Conservation (phyloP, 1,140 invertebrate genomes). For the Spodoptera litura region DNA sequence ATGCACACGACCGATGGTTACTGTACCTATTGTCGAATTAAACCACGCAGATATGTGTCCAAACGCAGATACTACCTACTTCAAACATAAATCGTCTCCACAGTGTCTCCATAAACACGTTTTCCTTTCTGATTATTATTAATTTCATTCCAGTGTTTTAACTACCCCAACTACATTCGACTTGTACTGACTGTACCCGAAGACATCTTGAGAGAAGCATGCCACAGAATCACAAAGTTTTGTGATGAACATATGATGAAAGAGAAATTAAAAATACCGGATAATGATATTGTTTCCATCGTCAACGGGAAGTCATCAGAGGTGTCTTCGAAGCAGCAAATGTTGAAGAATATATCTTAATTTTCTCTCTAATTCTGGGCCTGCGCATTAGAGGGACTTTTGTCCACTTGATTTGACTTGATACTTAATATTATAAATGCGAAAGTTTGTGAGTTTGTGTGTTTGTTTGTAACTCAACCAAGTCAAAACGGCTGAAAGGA, state of each 20-base stretch:
- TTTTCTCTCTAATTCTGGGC: neutral
- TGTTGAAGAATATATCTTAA: slow-evolving; percentile 17
- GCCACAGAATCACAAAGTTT: slow-evolving; percentile 93
- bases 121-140: neutral
- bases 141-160: slow-evolving; percentile 91
- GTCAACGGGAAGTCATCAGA: neutral
- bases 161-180: slow-evolving; percentile 95
- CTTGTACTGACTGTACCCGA: slow-evolving; percentile 95
- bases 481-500: too few relatives aligned
- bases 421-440: too few relatives aligned
- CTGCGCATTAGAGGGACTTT: too few relatives aligned
- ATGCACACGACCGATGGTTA: too few relatives aligned
- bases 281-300: slow-evolving; percentile 13
- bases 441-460: too few relatives aligned
- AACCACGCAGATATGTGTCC: too few relatives aligned
- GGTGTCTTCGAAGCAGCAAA: neutral
- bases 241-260: slow-evolving; percentile 86
- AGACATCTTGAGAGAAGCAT: slow-evolving; percentile 93
- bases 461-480: too few relatives aligned
- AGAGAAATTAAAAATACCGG: neutral
- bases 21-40: too few relatives aligned
- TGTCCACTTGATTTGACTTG: too few relatives aligned
- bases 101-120: too few relatives aligned
- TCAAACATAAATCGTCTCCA: neutral
- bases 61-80: too few relatives aligned